Conservation (phyloP, 2,113 vertebrate genomes). For the Saccopteryx leptura region DNA sequence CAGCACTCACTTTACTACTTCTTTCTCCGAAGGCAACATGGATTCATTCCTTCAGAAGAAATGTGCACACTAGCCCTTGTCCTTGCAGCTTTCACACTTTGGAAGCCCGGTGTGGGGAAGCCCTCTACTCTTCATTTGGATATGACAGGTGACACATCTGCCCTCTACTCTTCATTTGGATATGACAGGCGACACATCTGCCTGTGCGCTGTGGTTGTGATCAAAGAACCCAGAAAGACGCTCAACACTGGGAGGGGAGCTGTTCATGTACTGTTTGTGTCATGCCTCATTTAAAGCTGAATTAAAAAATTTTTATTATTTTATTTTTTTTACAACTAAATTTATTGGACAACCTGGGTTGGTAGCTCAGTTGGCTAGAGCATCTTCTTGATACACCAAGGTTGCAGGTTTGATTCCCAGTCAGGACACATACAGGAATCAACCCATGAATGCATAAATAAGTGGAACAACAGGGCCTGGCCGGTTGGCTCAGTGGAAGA, state of each 20-base stretch:
- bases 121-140: not conserved
- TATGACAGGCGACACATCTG: rapidly evolving
- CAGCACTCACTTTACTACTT: not conserved
- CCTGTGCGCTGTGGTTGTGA: rapidly evolving
- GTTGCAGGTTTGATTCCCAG: too few relatives aligned
- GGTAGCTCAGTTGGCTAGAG: too few relatives aligned
- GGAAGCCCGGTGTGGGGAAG: not conserved
- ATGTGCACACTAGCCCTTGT: not conserved
- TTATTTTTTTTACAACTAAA: not conserved
- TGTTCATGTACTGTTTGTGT: not conserved
- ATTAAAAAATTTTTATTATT: not conserved
- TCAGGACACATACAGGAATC: too few relatives aligned
- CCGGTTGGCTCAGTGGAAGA: too few relatives aligned
- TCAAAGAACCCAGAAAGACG: not conserved
- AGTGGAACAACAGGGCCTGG: too few relatives aligned
- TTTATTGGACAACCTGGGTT: not conserved
- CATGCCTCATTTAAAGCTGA: not conserved
- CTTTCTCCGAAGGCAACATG: not conserved
- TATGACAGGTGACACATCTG: rapidly evolving
- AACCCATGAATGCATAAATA: too few relatives aligned
- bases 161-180: not conserved
- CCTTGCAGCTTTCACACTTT: not conserved
- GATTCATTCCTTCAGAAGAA: not conserved
- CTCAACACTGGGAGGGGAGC: not conserved
- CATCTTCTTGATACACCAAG: too few relatives aligned